Base-by-base conservation (phyloP, 2,113 vertebrate species). In the Brachyhypopomus occidentalis region DNA sequence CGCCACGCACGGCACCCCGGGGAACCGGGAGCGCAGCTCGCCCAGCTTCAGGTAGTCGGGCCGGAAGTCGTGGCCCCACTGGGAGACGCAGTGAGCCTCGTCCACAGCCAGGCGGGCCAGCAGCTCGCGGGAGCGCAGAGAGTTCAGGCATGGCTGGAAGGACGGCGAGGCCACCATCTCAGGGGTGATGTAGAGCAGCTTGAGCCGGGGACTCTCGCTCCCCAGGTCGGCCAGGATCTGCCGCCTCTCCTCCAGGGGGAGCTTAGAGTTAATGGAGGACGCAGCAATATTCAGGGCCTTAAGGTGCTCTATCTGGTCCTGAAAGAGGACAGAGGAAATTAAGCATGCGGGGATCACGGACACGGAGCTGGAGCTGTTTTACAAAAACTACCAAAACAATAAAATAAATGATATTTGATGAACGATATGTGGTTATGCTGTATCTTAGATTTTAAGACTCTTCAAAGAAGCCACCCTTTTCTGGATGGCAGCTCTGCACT, bases 61-160 rank as follows among this genome's bases (percentile, higher is more conserved):
- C 2, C 98, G 94, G 80, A 99, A 99, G 63, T 99, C 97, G 0
- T 99, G 97, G 1, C 98, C 98, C 98, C 97, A 99, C 92, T 99
- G 97, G 23, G 98, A 99, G 45, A 99, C 96, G 0, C 98, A 99
- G 86, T 99, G 98, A 0, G 97, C 98, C 89, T 99, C 98, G 4
- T 99, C 98, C 1, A 99, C 95, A 0, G 98, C 91, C 89, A 99
- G 89, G 83, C 95, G 96, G 55, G 96, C 94, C 56, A 99, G 88
- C 27, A 98, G 93, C 20, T 91, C 86, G 0, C 97, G 95, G 55
- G 95, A 92, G 48, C 94, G 78, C 69, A 99, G 91, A 5, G 90
- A 93, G 12, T 86, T 93, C 87, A 99, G 91, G 0, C 91, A 93
- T 9, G 97, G 95, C 75, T 95, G 95, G 91, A 99, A 98, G 7